These are phyloP conservation scores for Tetragonula carbonaria DNA, from an alignment of 2,888 invertebrate species.

Conservation along the genomic window DNA sequence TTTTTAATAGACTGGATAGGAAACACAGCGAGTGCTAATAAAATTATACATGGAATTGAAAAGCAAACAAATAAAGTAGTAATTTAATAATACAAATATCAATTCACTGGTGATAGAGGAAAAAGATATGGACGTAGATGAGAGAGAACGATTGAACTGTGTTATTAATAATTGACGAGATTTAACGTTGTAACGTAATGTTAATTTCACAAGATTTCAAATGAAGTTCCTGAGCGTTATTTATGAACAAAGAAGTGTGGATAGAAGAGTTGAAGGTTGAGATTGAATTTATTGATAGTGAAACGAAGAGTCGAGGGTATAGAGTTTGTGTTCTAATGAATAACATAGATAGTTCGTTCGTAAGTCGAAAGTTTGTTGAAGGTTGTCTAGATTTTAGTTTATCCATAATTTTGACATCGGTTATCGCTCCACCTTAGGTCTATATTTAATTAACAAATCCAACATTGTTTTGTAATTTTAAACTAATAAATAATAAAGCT, in stretches of 20 bases:
- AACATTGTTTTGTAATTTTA: no score
- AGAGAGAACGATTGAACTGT: no score
- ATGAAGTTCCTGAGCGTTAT: not conserved
- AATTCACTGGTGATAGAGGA: no score
- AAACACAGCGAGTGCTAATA: no score
- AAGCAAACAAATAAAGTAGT: no score
- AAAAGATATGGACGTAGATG: no score
- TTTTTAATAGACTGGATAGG: not conserved
- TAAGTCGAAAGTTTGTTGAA: not conserved
- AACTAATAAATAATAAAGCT: not conserved
- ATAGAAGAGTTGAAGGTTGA: not conserved
- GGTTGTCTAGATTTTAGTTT: conserved; percentile 1
- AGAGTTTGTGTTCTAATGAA: not conserved
- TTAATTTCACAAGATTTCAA: no score
- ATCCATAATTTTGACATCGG: not conserved
- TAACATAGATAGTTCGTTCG: no score
- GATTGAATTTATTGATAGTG: not conserved
- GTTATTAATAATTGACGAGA: no score
- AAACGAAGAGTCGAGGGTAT: not conserved
- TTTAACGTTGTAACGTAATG: no score
- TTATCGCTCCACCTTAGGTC: not conserved
- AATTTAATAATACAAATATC: no score
- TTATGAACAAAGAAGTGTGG: not conserved
- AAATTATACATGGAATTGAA: no score
- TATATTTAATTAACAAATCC: not conserved